Evolutionary conservation across 2,888 invertebrate genomes (phyloP).

Genomic region (Melanophora roralis): DNA sequence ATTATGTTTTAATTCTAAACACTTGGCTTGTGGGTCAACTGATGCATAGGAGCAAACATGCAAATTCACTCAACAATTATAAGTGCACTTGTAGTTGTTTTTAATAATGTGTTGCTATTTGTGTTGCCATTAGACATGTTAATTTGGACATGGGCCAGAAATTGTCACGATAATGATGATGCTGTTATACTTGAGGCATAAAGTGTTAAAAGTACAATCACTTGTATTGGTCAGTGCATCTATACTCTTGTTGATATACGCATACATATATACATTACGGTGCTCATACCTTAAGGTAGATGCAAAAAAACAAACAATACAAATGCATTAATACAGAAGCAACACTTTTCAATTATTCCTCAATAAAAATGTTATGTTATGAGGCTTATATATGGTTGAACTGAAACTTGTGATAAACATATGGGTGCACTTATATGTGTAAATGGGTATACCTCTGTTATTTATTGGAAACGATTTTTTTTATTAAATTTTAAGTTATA

Average conservation of each 20-base stretch:
- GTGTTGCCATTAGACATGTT: conserved; percentile 17
- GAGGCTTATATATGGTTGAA: conserved; percentile 20
- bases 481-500: no score
- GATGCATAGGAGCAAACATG: conserved; percentile 55
- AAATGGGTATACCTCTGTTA: no score
- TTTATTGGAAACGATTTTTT: no score
- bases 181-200: conserved; percentile 57
- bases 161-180: conserved; percentile 39
- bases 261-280: background rate
- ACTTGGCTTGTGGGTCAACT: conserved; percentile 60
- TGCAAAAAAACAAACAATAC: background rate
- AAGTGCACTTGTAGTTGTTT: conserved; percentile 48
- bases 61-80: conserved; percentile 63
- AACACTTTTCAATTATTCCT: conserved; percentile 54
- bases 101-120: conserved; percentile 25
- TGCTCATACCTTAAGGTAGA: background rate
- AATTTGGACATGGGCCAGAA: conserved; percentile 61
- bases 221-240: conserved; percentile 30
- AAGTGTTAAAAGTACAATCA: conserved; percentile 59
- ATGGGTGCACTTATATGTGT: background rate
- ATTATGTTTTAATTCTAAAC: background rate
- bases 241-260: background rate
- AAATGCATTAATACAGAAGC: conserved; percentile 19
- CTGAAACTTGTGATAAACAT: background rate
- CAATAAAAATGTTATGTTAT: conserved; percentile 40